A percentile compares a stretch with the other conserved stretches of the same genome.
Evolutionary conservation across 1,140 invertebrate genomes (phyloP).

Genomic region (Leptopilina boulardi): DNA sequence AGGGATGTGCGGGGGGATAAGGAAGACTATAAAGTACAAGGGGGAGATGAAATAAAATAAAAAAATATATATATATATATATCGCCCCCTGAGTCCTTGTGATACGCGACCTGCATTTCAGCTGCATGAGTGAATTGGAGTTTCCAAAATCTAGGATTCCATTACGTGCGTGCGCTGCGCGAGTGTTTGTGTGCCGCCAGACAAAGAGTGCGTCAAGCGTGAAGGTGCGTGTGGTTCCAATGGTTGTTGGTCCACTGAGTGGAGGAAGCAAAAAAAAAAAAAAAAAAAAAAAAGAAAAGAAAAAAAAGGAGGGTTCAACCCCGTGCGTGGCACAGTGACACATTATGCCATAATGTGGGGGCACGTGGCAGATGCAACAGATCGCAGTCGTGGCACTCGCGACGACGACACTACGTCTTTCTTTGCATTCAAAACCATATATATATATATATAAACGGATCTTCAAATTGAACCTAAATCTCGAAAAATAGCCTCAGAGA

Average conservation of each 20-base stretch:
- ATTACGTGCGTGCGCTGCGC: slow-evolving; percentile 39
- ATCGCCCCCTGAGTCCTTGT: not conserved
- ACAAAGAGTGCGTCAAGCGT: slow-evolving; percentile 7
- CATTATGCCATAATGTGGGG: slow-evolving; percentile 69
- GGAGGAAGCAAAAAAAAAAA: not conserved
- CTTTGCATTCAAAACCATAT: not conserved
- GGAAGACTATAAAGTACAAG: not conserved
- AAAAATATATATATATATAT: no score
- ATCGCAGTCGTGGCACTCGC: slow-evolving; percentile 41
- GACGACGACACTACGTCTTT: not conserved
- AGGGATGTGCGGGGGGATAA: not conserved
- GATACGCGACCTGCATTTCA: slow-evolving; percentile 59
- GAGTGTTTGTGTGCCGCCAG: slow-evolving; percentile 16
- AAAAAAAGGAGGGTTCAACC: not conserved
- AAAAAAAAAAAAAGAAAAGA: no score
- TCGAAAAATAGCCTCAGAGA: not conserved
- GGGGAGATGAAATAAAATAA: not conserved
- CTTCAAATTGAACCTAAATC: not conserved
- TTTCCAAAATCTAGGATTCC: slow-evolving; percentile 70
- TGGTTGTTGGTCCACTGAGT: not conserved
- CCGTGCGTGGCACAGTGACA: slow-evolving; percentile 66
- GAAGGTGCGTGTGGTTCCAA: slow-evolving; percentile 8
- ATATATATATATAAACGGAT: not conserved
- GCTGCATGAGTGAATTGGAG: slow-evolving; percentile 63
- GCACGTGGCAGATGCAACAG: slow-evolving; percentile 67